Conservation (phyloP, 2,888 invertebrate species). For the Diogma glabrata region DNA sequence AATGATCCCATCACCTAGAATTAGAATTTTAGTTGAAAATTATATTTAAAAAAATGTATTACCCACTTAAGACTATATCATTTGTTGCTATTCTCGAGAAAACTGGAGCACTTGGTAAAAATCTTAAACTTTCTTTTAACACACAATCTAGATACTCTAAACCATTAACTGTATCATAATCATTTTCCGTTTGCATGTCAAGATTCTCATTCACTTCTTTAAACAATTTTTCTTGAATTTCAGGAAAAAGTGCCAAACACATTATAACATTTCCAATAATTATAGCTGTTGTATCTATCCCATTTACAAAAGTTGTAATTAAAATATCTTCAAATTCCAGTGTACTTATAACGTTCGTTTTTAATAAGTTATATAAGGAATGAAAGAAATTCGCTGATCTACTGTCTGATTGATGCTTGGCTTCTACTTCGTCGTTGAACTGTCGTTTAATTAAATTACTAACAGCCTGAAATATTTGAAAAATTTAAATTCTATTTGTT, state of each 20-base stretch:
- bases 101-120: neutral
- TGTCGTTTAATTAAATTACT: too few species aligned
- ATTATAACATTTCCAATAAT: neutral
- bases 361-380: too few species aligned
- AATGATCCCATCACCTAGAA: neutral
- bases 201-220: neutral
- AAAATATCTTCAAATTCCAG: neutral
- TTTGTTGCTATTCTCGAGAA: neutral
- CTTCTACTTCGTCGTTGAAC: too few species aligned
- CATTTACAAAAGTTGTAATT: neutral
- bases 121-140: neutral
- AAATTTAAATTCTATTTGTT: too few species aligned
- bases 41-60: neutral
- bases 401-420: too few species aligned
- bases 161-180: neutral
- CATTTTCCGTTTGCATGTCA: neutral
- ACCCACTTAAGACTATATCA: neutral
- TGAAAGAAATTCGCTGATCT: too few species aligned
- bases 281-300: neutral
- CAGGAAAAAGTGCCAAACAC: neutral
- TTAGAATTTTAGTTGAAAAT: neutral
- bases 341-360: too few species aligned
- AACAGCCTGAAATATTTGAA: too few species aligned
- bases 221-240: neutral
- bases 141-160: neutral